Percentiles rank a stretch among this genome's conserved stretches.
phyloP scores from a whole-genome alignment of 2,888 invertebrate genomes.

The Agrochola macilenta region DNA sequence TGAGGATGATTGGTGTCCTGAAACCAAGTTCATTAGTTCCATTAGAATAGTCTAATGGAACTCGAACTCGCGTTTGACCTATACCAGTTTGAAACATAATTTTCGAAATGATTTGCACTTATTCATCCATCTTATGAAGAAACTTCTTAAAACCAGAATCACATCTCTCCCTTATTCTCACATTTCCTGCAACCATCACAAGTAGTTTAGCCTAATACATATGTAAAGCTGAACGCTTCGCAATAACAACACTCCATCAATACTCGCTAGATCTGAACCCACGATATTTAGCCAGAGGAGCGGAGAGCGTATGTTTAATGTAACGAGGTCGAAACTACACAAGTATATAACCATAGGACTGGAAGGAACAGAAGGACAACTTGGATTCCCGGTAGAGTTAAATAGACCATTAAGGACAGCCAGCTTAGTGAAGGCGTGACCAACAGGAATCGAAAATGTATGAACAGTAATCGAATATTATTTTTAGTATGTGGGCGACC shows the following conservation, averaged over 20 bases:
- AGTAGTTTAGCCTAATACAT: constrained; percentile 45
- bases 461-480: too few relatives aligned
- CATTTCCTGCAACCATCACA: constrained; percentile 33
- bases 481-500: too few relatives aligned
- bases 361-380: constrained; percentile 25
- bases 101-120: background rate
- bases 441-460: too few relatives aligned
- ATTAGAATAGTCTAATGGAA: background rate
- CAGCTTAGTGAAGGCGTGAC: too few relatives aligned
- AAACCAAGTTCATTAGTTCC: background rate
- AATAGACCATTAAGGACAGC: too few relatives aligned
- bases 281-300: constrained; percentile 63
- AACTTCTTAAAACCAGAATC: background rate
- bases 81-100: background rate
- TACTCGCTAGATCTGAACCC: constrained; percentile 60
- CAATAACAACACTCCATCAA: constrained; percentile 58
- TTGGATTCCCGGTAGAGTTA: too few relatives aligned
- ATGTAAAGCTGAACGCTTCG: constrained; percentile 49
- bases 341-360: constrained; percentile 18
- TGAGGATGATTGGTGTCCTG: background rate
- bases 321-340: constrained; percentile 62
- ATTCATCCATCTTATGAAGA: background rate
- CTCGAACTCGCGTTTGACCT: background rate
- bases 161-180: constrained; percentile 3
- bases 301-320: constrained; percentile 64